Base-by-base conservation (phyloP, 2,797 vertebrate genomes). In the Novumbra hubbsi region DNA sequence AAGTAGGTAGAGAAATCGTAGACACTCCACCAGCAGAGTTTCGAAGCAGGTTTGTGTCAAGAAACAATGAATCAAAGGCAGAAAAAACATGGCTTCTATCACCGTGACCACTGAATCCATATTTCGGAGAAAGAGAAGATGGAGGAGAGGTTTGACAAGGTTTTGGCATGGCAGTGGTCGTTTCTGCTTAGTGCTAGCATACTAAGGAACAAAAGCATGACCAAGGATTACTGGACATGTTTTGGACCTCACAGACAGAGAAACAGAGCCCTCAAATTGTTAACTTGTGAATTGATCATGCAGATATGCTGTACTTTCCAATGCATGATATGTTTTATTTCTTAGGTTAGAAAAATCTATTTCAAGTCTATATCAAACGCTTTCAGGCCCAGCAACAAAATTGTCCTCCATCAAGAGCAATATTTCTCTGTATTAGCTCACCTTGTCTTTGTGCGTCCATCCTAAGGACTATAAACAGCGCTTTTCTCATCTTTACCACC, bases 401-500 rank as follows among this genome's bases (percentile, higher is more conserved):
- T 30, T 14, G 12, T 45, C 41, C 12, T 14, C 12, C 16, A 14
- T 38, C 30, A 65, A 45, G 12, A 62, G 48, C 17, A 45, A 41
- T 17, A 28, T 12, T 68, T 45, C 27, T 50, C 9, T 50, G 38
- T 27, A 3, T 68, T 16, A 55, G 50, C 17, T 28, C 72, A 85
- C 84, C 79, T 88, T 73, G 30, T 38, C 19, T 68, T 34, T 83
- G 66, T 70, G 67, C 71, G 45, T 66, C 68, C 50, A 3, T 17
- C 34, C 41, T n/a, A 74, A n/a, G 49, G 55, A 34, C 66, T 85
- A 83, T 79, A 71, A 86, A 87, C 81, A 85, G 76, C 70, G 34
- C 34, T 38, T 16, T 55, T 81, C 68, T 82, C 71, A 86, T 86
- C 79, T 83, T 49, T 48, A 63, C 48, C 67, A 30, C 76, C 74